phyloP scores from a whole-genome alignment of 2,888 invertebrate genomes.

The Drosophila fulvimacula region DNA sequence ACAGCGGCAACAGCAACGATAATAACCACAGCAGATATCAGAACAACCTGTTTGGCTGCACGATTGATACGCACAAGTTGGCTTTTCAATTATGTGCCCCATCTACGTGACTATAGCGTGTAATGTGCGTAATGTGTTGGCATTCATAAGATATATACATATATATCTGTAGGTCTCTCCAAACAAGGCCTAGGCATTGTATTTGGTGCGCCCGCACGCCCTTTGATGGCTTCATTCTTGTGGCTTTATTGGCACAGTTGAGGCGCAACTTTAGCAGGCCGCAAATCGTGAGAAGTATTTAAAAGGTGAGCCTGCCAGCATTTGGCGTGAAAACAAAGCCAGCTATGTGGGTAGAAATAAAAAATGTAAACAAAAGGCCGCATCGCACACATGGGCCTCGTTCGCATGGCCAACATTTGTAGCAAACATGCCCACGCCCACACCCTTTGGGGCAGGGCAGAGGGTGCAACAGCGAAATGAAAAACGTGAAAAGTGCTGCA shows the following conservation, averaged over 20 bases:
- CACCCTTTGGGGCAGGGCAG: conserved; percentile 15
- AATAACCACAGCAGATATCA: conserved; percentile 11
- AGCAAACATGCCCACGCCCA: conserved; percentile 25
- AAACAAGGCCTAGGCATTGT: neutral
- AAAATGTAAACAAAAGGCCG: conserved; percentile 78
- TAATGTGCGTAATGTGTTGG: conserved; percentile 60
- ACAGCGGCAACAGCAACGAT: neutral
- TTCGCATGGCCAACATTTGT: conserved; percentile 63
- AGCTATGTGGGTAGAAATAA: conserved; percentile 72
- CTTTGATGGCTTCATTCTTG: conserved; percentile 63
- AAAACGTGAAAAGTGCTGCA: conserved; percentile 78
- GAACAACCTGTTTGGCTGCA: conserved; percentile 53
- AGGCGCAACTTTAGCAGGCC: conserved; percentile 44
- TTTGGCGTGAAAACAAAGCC: conserved; percentile 56
- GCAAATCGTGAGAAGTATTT: conserved; percentile 56
- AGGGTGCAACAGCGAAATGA: conserved; percentile 55
- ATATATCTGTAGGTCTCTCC: neutral
- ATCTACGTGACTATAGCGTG: conserved; percentile 70
- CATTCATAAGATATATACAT: neutral
- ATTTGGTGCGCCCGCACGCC: conserved; percentile 43
- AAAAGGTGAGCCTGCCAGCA: conserved; percentile 60
- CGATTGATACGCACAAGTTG: conserved; percentile 74
- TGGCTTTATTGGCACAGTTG: conserved; percentile 48
- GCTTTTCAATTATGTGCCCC: conserved; percentile 76
- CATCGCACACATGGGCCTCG: conserved; percentile 68